phyloP scores from a whole-genome alignment of 2,888 invertebrate species.

The Coenonympha arcania region DNA sequence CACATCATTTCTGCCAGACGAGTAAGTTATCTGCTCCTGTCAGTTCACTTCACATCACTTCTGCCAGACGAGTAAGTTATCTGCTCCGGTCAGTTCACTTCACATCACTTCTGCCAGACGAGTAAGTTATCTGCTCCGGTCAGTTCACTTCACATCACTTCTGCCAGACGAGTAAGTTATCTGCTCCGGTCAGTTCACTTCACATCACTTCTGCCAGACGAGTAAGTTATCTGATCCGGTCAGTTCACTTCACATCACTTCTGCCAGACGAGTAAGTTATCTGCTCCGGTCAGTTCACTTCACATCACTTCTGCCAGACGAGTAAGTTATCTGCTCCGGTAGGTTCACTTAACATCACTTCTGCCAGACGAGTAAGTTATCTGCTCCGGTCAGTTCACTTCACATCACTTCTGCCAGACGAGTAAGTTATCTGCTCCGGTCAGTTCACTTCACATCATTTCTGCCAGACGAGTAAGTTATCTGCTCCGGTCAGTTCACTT shows the following conservation, averaged over 20 bases:
- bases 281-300: background rate
- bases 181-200: conserved; percentile 50
- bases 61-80: too few relatives aligned
- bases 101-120: conserved; percentile 32
- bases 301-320: conserved; percentile 27
- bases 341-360: too few relatives aligned
- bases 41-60: conserved; percentile 24
- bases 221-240: background rate
- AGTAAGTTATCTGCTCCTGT: conserved; percentile 3
- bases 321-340: conserved; percentile 2
- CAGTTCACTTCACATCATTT: too few relatives aligned
- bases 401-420: too few relatives aligned
- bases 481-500: background rate
- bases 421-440: too few relatives aligned
- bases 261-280: too few relatives aligned
- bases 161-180: conserved; percentile 17
- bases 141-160: conserved; percentile 22
- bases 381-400: too few relatives aligned
- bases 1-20: conserved; percentile 27
- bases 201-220: conserved; percentile 22
- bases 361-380: too few relatives aligned
- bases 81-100: conserved; percentile 21
- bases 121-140: background rate
- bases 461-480: too few relatives aligned
- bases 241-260: conserved; percentile 31